Evolutionary conservation across 2,888 invertebrate species (phyloP), one percentile per base, ranked within the genome.

Genomic region (Carabus problematicus): DNA sequence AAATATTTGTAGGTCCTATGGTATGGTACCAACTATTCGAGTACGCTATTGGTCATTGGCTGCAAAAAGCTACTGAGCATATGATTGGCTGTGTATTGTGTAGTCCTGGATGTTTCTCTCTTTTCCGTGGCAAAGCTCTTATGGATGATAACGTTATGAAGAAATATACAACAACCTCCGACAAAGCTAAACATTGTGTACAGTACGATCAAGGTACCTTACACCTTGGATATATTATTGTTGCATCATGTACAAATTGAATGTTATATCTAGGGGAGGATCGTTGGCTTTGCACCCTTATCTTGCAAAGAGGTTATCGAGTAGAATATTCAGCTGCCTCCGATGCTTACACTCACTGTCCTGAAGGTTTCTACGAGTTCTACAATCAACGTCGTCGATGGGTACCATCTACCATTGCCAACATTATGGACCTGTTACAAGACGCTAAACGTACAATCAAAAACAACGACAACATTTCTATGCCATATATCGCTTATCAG

Each of bases 1-100:
- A 29, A 14, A 47, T 9, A 40, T 11, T 54, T 45, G 29, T 79
- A 86, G 95, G 98, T 70, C 94, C 96, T 0, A 98, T 98, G 97
- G 97, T 97, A 70, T 98, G 98, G 98, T 99, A 99, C 82, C 99
- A 99, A 82, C 91, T 95, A 86, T 99, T 99, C 83, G 98, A 99
- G 83, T 99, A 99, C 82, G 98, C 99, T 54, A 97, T 99, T 79
- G 98, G 98, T 77, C 98, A 99, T 91, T 99, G 98, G 99, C 91
- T 99, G 77, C 98, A 99, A 85, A 99, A 99, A 84, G 98, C 99
- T 43, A 98, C 99, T 1, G 99, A 99, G 81, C 99, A 99, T 82
- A 98, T 99, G 92, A 97, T 99, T 79, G 99, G 99, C 60, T 99
- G 98, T 83, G 98, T 98, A 77, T 92, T 98, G 77, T 98, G 98